phyloP scores from a whole-genome alignment of 2,113 vertebrate species.

The Thermophis baileyi region DNA sequence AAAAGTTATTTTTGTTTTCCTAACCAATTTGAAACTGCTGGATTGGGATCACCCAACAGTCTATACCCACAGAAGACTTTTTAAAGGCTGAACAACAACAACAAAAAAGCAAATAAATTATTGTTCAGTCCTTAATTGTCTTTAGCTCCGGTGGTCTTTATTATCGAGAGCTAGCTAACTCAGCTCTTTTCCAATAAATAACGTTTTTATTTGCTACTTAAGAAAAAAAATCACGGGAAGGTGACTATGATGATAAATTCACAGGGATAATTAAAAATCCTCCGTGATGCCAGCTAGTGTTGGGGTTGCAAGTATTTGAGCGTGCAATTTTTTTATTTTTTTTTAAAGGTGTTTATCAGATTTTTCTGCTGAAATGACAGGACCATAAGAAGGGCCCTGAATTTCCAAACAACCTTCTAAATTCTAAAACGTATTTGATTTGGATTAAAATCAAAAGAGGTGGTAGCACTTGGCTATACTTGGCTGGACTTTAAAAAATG shows the following conservation, averaged over 20 bases:
- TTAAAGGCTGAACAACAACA: not conserved
- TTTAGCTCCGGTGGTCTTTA: not conserved
- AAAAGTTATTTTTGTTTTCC: too few relatives aligned
- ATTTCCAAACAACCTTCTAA: not conserved
- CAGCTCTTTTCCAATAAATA: constrained; percentile 30
- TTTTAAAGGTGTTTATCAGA: too few relatives aligned
- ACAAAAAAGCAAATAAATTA: not conserved
- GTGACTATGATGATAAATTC: not conserved
- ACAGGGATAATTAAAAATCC: constrained; percentile 11
- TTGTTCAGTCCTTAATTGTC: not conserved
- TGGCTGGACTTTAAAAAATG: not conserved
- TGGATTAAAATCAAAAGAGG: not conserved
- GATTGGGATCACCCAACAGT: too few relatives aligned
- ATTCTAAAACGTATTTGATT: not conserved
- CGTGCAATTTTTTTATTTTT: not conserved
- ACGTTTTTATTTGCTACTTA: constrained; percentile 55
- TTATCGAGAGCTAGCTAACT: not conserved
- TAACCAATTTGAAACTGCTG: too few relatives aligned
- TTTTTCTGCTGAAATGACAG: not conserved
- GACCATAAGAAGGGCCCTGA: not conserved
- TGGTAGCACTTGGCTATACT: not conserved
- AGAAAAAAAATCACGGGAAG: constrained; percentile 26
- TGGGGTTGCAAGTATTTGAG: not conserved
- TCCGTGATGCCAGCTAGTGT: constrained; percentile 25
- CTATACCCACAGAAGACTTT: not conserved